These are phyloP conservation scores for Drosophila diplacantha DNA, from an alignment of 2,888 invertebrate genomes.

Conservation along the genomic window DNA sequence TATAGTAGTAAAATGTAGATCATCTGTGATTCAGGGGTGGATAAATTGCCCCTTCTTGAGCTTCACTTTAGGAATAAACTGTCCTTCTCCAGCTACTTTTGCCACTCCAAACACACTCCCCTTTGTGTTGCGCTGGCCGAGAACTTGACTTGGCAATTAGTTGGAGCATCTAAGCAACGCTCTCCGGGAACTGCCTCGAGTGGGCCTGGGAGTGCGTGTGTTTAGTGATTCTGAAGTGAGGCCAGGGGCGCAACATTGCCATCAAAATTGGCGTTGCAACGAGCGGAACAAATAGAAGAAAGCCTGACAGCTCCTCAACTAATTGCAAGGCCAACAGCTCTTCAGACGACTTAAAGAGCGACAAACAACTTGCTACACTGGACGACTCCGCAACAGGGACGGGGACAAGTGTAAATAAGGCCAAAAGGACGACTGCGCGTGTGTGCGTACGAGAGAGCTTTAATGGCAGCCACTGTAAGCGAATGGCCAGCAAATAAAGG, in stretches of 20 bases:
- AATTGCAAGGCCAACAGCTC: slow-evolving; percentile 69
- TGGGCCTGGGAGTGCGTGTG: slow-evolving; percentile 25
- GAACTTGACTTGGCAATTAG: slow-evolving; percentile 56
- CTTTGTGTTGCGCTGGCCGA: slow-evolving; percentile 13
- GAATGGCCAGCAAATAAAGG: slow-evolving; percentile 48
- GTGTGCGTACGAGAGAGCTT: slow-evolving; percentile 25
- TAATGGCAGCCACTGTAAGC: slow-evolving; percentile 37
- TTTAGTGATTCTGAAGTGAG: slow-evolving; percentile 43
- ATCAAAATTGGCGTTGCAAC: slow-evolving; percentile 40
- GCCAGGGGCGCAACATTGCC: slow-evolving; percentile 26
- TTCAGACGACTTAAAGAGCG: slow-evolving; percentile 58
- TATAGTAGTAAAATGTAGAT: no score
- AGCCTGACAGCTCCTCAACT: slow-evolving; percentile 52
- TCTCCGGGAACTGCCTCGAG: slow-evolving; percentile 39
- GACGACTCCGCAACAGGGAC: background rate
- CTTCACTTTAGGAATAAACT: background rate
- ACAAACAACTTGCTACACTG: slow-evolving; percentile 31
- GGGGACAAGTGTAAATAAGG: slow-evolving; percentile 37
- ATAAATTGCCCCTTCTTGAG: background rate
- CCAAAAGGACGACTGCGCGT: slow-evolving; percentile 12
- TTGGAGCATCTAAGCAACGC: slow-evolving; percentile 37
- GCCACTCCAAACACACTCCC: background rate
- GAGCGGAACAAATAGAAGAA: slow-evolving; percentile 46
- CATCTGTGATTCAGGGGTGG: background rate
- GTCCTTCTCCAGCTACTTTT: background rate